Base-by-base conservation (phyloP, 2,113 vertebrate genomes). In the Tupaia tana region DNA sequence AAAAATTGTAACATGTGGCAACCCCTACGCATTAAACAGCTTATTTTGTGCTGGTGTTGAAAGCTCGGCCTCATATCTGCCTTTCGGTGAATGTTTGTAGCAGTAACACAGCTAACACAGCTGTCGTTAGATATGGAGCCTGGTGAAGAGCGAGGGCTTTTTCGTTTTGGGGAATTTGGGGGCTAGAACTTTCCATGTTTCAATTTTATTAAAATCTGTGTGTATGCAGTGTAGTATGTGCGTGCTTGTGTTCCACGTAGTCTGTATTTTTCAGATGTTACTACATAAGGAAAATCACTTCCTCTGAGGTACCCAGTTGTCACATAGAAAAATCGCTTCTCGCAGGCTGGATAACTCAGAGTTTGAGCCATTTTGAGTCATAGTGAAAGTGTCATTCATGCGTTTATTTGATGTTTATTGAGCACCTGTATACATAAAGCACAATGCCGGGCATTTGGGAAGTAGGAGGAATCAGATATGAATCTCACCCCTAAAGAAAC, bases 1-100 rank as follows among this genome's bases (percentile, higher is more conserved):
- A 96, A 95, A 84, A 96, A 69, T 61, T 7, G 19, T 85, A 78
- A 75, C 80, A 31, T 67, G 59, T 19, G 66, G 43, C 74, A 86
- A 34, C 69, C 82, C 95, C 70, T 90, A 1, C 74, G 14, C 75
- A 74, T 86, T 69, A 13, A 86, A 64, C 56, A n/a, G 11, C 73
- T 0, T 58, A 43, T 93, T 86, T 63, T 66, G 66, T 73, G 70
- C 82, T 74, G 34, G 8, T 20, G 70, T 74, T 58, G 11, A 91
- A 90, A 43, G 80, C 75, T 78, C 34, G 54, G 61, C 79, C 54
- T 96, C 54, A 6, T 64, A 8, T 67, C 74, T 86, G 89, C 86
- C 66, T 78, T 66, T 69, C 2, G 10, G 75, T 73, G 77, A 7
- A n/a, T 34, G 67, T 90, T 81, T 67, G 18, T 74, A 25, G 81